Evolutionary conservation across 1,140 invertebrate species (phyloP).

Genomic region (Calephelis virginiensis): DNA sequence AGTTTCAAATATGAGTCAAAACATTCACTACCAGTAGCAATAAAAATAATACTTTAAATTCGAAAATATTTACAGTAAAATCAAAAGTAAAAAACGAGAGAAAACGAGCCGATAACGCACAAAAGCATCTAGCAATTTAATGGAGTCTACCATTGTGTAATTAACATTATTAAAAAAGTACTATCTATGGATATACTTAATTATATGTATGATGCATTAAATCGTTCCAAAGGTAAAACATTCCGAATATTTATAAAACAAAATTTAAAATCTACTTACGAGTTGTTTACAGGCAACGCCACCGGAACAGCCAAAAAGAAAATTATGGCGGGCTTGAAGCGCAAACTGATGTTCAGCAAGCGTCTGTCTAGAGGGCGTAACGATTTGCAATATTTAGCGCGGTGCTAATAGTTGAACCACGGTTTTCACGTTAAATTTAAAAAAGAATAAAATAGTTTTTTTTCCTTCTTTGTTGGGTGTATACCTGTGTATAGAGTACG

Average conservation of each 20-base stretch:
- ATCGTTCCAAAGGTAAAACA: background rate
- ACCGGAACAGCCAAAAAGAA: constrained; percentile 53
- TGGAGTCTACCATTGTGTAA: constrained; percentile 51
- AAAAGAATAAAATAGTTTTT: no score
- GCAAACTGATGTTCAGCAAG: constrained; percentile 53
- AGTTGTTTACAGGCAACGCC: constrained; percentile 68
- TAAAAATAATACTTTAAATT: background rate
- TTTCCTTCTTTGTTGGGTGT: no score
- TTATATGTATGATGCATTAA: background rate
- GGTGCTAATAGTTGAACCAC: background rate
- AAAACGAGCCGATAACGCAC: background rate
- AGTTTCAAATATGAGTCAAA: background rate
- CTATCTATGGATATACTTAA: background rate
- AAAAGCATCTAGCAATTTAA: constrained; percentile 49
- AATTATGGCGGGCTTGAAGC: constrained; percentile 70
- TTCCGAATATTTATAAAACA: constrained; percentile 9
- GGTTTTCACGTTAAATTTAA: no score
- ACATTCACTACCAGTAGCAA: background rate
- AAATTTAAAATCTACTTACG: constrained; percentile 44
- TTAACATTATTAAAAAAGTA: constrained; percentile 22
- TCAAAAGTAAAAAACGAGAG: background rate
- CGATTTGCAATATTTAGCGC: background rate
- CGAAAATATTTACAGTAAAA: background rate
- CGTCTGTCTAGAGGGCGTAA: constrained; percentile 72
- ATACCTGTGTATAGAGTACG: no score